Evolutionary conservation across 2,113 vertebrate species (phyloP).

Genomic region (Leuciscus idus): DNA sequence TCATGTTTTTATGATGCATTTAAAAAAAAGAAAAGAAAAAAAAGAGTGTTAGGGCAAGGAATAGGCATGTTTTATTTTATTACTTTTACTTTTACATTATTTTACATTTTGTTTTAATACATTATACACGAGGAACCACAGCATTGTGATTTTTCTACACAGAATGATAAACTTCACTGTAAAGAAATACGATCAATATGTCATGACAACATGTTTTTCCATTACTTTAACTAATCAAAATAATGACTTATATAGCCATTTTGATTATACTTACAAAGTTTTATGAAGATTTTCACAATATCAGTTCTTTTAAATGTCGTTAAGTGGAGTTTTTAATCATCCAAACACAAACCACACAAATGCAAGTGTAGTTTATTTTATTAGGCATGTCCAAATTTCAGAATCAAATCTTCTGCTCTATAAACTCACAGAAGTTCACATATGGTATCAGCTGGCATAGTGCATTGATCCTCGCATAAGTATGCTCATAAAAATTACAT

Average conservation of each 20-base stretch:
- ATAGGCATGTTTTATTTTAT: background rate
- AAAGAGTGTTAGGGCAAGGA: background rate
- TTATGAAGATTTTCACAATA: background rate
- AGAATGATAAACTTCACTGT: too few relatives aligned
- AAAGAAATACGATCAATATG: too few relatives aligned
- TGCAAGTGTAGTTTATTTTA: background rate
- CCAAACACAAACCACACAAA: background rate
- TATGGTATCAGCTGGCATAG: background rate
- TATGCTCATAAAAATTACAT: conserved; percentile 1
- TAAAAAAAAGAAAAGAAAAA: too few relatives aligned
- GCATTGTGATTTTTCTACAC: background rate
- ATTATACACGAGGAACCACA: background rate
- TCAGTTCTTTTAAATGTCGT: background rate
- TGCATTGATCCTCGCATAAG: background rate
- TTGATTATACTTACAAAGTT: too few relatives aligned
- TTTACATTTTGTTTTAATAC: background rate
- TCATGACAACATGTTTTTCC: too few relatives aligned
- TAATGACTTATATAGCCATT: too few relatives aligned
- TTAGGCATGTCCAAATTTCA: background rate
- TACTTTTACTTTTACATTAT: background rate
- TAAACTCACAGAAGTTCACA: background rate
- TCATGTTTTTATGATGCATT: background rate
- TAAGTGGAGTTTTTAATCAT: background rate
- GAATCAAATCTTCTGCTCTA: background rate
- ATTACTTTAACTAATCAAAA: too few relatives aligned